Evolutionary conservation across 2,113 vertebrate species (phyloP).

Genomic region (Channa maculata): DNA sequence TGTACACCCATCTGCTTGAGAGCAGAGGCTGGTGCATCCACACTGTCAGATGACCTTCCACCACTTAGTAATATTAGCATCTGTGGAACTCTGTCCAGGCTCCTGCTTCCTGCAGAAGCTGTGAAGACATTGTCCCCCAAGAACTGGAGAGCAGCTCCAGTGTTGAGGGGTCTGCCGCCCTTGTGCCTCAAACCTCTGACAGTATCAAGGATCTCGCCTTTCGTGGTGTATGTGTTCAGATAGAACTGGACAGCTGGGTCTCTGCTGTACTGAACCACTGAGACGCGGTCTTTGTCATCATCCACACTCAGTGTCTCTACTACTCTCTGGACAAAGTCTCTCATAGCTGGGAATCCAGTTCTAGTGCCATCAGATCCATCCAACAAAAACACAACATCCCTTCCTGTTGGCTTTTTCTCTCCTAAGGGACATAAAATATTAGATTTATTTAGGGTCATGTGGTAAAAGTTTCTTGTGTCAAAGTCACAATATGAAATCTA

Average conservation of each 20-base stretch:
- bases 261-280: conserved; percentile 68
- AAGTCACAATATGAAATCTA: background rate
- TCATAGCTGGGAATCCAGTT: conserved; percentile 52
- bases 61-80: conserved; percentile 76
- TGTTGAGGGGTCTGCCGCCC: conserved; percentile 80
- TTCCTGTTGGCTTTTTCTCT: conserved; percentile 1
- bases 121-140: conserved; percentile 82
- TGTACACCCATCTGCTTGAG: conserved; percentile 42
- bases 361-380: conserved; percentile 56
- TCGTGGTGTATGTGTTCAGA: conserved; percentile 54
- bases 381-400: conserved; percentile 74
- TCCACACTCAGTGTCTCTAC: conserved; percentile 63
- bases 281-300: conserved; percentile 58
- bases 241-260: conserved; percentile 60
- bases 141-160: conserved; percentile 83
- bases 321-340: conserved; percentile 57
- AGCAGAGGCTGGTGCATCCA: conserved; percentile 58
- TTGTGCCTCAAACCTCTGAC: conserved; percentile 55
- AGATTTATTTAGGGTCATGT: background rate
- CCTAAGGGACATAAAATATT: conserved; percentile 19
- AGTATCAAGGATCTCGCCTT: conserved; percentile 25
- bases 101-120: conserved; percentile 85
- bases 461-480: background rate
- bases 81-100: conserved; percentile 82
- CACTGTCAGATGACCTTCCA: conserved; percentile 67